These are phyloP conservation scores for Myiotriccus ornatus DNA, from an alignment of 2,797 vertebrate species.

Conservation along the genomic window DNA sequence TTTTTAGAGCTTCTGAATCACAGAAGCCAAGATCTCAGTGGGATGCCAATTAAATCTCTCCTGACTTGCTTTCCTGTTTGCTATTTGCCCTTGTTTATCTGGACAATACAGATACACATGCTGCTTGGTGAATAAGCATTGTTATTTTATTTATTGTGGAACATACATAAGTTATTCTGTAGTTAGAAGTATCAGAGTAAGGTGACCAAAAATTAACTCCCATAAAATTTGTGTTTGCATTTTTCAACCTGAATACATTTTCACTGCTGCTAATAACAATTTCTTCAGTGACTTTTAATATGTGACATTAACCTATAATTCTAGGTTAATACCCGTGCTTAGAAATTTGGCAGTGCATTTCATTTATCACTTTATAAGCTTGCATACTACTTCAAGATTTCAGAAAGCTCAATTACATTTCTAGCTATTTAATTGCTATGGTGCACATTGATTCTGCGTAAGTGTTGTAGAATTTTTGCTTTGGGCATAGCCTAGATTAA, in stretches of 20 bases:
- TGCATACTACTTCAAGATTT: not conserved
- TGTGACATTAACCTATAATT: not conserved
- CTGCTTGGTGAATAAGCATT: slow-evolving; percentile 35
- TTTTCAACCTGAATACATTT: not conserved
- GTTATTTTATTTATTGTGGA: slow-evolving; percentile 41
- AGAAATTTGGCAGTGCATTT: not conserved
- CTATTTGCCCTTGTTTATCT: slow-evolving; percentile 55
- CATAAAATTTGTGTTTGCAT: not conserved
- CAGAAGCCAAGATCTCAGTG: slow-evolving; percentile 54
- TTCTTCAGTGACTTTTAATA: not conserved
- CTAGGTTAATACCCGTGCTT: not conserved
- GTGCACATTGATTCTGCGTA: not conserved
- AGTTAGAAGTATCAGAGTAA: not conserved
- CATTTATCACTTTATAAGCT: not conserved
- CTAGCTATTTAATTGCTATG: not conserved
- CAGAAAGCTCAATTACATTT: not conserved
- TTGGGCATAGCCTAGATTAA: not conserved
- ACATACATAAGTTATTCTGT: not conserved
- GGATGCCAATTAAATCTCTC: slow-evolving; percentile 79
- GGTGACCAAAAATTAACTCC: not conserved
- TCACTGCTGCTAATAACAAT: not conserved
- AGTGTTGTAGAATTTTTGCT: not conserved
- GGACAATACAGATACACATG: slow-evolving; percentile 39
- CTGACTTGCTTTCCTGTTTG: slow-evolving; percentile 53
- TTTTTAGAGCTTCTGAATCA: slow-evolving; percentile 73